A percentile compares a stretch with the other conserved stretches of the same genome.
These are phyloP conservation scores for Rhinogobio ventralis DNA, from an alignment of 2,797 vertebrate species.

Conservation along the genomic window DNA sequence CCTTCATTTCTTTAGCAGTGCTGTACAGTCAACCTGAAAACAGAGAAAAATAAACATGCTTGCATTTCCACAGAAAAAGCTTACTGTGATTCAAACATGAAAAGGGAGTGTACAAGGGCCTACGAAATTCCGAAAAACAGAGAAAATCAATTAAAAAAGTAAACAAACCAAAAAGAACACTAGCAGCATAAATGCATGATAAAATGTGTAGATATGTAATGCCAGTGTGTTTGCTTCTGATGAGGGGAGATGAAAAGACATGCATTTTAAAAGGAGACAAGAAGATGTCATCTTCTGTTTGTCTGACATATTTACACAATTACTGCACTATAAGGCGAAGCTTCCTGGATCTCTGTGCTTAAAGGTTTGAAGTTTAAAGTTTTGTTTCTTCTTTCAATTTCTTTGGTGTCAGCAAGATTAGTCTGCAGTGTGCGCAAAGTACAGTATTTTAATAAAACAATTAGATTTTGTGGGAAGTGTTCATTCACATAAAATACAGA, in stretches of 20 bases:
- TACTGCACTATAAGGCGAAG: constrained; percentile 69
- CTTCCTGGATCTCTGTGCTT: constrained; percentile 61
- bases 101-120: constrained; percentile 40
- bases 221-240: constrained; percentile 64
- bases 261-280: constrained; percentile 71
- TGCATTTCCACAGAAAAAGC: constrained; percentile 67
- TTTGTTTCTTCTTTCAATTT: constrained; percentile 50
- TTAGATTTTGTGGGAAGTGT: background rate
- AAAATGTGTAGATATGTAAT: constrained; percentile 65
- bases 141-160: constrained; percentile 66
- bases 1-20: constrained; percentile 70
- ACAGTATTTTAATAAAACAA: background rate
- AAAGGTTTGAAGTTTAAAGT: constrained; percentile 71
- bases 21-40: constrained; percentile 58
- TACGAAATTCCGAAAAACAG: constrained; percentile 5
- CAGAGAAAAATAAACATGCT: constrained; percentile 63
- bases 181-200: constrained; percentile 62
- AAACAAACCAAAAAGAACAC: constrained; percentile 72
- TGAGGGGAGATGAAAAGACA: constrained; percentile 72
- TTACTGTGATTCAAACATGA: constrained; percentile 68
- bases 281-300: constrained; percentile 65
- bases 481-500: background rate
- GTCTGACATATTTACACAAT: constrained; percentile 81
- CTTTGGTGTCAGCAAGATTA: constrained; percentile 68
- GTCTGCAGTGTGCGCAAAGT: constrained; percentile 54